phyloP scores from a whole-genome alignment of 1,140 invertebrate species.

The Apis laboriosa region DNA sequence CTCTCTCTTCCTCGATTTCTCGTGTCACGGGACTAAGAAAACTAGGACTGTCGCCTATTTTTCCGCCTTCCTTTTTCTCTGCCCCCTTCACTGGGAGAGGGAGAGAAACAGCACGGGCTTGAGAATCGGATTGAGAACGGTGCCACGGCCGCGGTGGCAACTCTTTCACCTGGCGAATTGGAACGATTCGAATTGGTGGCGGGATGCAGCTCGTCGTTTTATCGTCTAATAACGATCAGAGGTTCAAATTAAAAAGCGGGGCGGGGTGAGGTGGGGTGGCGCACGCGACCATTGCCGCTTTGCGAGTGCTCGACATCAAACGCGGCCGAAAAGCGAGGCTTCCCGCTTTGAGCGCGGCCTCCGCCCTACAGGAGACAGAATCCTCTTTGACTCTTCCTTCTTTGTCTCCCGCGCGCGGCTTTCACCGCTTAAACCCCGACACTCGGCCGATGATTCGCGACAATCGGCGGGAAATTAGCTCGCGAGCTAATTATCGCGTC shows the following conservation, averaged over 20 bases:
- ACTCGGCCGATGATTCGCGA: conserved; percentile 44
- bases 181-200: too few species aligned
- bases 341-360: conserved; percentile 23
- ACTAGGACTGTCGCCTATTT: background rate
- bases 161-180: conserved; percentile 7
- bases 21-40: background rate
- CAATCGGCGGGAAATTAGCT: conserved; percentile 73
- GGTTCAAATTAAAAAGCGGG: conserved; percentile 29
- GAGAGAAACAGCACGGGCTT: background rate
- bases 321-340: conserved; percentile 41
- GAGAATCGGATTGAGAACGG: background rate
- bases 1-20: background rate
- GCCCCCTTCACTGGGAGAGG: too few species aligned
- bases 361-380: conserved; percentile 8
- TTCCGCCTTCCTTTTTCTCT: background rate
- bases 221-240: conserved; percentile 35
- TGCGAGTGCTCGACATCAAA: conserved; percentile 40
- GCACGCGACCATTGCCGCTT: conserved; percentile 4
- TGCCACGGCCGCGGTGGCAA: too few species aligned
- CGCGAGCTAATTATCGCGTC: conserved; percentile 72
- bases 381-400: conserved; percentile 40
- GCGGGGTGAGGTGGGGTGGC: background rate
- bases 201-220: background rate
- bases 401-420: conserved; percentile 27
- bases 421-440: conserved; percentile 38